These are phyloP conservation scores for Phyllostomus discolor DNA, from an alignment of 2,113 vertebrate species.

Conservation along the genomic window DNA sequence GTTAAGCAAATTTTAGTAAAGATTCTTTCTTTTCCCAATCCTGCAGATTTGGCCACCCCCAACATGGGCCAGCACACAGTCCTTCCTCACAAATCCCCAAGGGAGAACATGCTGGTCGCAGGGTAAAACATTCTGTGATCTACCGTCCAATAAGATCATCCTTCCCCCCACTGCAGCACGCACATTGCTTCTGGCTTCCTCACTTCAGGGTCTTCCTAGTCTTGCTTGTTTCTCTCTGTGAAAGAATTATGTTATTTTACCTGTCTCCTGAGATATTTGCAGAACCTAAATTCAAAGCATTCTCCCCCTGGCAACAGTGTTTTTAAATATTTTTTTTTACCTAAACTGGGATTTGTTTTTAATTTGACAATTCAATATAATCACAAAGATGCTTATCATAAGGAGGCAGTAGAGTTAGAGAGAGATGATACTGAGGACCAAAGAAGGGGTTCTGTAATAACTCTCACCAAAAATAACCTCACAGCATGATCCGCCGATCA, in stretches of 20 bases:
- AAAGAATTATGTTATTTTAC: neutral
- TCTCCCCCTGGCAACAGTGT: neutral
- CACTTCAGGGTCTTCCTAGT: neutral
- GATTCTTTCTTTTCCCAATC: neutral
- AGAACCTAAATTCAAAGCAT: neutral
- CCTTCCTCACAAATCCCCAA: rapidly evolving
- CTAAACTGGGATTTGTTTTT: neutral
- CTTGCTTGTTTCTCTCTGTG: neutral
- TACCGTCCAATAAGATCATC: neutral
- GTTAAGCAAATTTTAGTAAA: neutral
- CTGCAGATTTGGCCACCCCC: neutral
- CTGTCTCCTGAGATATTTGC: neutral
- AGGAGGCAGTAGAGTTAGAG: neutral
- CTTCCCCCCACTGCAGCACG: neutral
- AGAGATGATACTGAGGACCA: neutral
- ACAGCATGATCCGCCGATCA: neutral
- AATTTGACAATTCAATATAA: neutral
- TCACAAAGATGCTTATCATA: neutral
- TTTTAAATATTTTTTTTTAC: neutral
- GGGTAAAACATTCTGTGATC: too few relatives aligned
- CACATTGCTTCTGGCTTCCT: neutral
- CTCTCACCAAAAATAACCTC: neutral
- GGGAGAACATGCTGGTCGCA: neutral
- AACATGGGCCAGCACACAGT: neutral
- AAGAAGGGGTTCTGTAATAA: neutral